Base-by-base conservation (phyloP, 2,797 vertebrate genomes). In the Notamacropus eugenii region DNA sequence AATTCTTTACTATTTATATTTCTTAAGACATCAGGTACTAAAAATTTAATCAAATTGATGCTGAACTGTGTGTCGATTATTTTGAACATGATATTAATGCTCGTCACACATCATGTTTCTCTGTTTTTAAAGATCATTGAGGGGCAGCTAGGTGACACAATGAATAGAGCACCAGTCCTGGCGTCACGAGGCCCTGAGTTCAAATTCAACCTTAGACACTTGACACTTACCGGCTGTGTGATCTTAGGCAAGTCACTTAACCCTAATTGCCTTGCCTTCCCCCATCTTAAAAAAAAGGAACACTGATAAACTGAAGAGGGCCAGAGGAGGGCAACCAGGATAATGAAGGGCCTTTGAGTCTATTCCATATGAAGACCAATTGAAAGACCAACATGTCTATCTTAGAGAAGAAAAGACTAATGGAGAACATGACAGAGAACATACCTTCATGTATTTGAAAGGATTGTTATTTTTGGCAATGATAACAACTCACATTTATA, bases 1-100 rank as follows among this genome's bases (percentile, higher is more conserved):
- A 96, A 90, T 55, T n/a, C n/a, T 54, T 97, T 28, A 55, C 9
- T 62, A 29, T 40, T 3, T 92, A 56, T 94, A 11, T 94, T 96
- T 97, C 31, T 92, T 94, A 91, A 4, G 97, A 34, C 82, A 93
- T 90, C 50, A 31, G 58, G 1, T 55, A 27, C 57, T 91, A 94
- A 96, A 31, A 74, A 90, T 28, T 96, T 58, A 58, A 94, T 19
- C 31, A 95, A 55, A 46, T 95, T 82, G 91, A 31, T 92, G 31
- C 95, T 92, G 40, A 54, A 5, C 22, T 96, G 94, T 97, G 3
- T 95, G 91, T 90, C 28, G 1, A 58, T 93, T 95, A 1, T 50
- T 34, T 0, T 31, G 1, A 97, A 93, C 40, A 62, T 34, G 10
- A 82, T 40, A 46, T 40, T 82, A 46, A 46, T 24, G 2, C 10